phyloP scores from a whole-genome alignment of 2,113 vertebrate species.

The Tringa solitaria region DNA sequence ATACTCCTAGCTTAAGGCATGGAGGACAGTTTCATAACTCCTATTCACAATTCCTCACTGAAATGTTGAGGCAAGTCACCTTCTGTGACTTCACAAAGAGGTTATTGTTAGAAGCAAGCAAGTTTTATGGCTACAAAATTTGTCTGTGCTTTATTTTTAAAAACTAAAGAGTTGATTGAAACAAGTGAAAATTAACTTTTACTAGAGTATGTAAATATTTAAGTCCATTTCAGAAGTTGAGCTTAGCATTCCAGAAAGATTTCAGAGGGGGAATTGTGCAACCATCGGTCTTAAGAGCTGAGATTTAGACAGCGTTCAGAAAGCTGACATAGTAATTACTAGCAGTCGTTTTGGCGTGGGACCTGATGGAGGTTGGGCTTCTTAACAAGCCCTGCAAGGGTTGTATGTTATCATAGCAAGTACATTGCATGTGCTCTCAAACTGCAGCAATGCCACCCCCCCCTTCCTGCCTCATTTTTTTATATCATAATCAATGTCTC shows the following conservation, averaged over 20 bases:
- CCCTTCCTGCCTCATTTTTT: constrained; percentile 27
- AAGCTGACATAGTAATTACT: constrained; percentile 68
- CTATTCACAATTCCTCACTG: constrained; percentile 58
- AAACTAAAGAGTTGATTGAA: constrained; percentile 48
- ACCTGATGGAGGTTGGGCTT: constrained; percentile 70
- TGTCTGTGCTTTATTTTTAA: constrained; percentile 44
- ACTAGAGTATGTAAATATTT: constrained; percentile 63
- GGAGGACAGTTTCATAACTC: constrained; percentile 66
- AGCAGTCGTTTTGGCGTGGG: constrained; percentile 56
- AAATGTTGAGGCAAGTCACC: constrained; percentile 59
- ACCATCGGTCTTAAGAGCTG: constrained; percentile 52
- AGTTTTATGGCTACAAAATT: constrained; percentile 33
- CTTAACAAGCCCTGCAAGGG: constrained; percentile 40
- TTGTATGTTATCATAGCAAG: constrained; percentile 47
- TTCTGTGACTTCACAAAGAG: constrained; percentile 63
- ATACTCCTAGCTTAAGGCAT: constrained; percentile 7
- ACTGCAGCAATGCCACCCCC: constrained; percentile 22
- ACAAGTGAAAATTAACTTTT: constrained; percentile 68
- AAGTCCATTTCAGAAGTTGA: constrained; percentile 42
- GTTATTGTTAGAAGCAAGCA: constrained; percentile 55
- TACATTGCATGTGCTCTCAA: constrained; percentile 22
- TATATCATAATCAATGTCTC: constrained; percentile 22
- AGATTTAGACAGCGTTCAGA: constrained; percentile 54
- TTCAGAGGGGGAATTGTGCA: constrained; percentile 51
- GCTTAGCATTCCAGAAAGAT: constrained; percentile 58